Evolutionary conservation across 2,797 vertebrate genomes (phyloP), one percentile per base, ranked within the genome.

Genomic region (Anas bahamensis): DNA sequence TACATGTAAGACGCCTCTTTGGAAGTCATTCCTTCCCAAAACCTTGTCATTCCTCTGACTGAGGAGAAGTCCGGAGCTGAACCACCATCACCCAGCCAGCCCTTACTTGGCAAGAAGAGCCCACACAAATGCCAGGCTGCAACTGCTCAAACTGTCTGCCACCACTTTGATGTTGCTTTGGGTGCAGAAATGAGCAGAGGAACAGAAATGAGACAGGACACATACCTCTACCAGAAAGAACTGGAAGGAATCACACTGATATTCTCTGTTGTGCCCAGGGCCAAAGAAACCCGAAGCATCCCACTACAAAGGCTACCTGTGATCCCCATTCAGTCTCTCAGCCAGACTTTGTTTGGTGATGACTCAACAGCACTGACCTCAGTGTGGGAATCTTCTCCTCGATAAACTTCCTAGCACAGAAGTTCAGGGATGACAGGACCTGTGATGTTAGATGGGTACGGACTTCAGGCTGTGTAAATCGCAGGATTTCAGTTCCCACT

Each of bases 401-500:
- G 17, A 71, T 48, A 71, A 92, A 12, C 7, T 17, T 17, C 23
- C 17, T 21, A 10, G 41, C 63, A 89, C 31, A 29, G 73, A 79
- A 11, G 12, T 1, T 24, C 48, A 66, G 60, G 55, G 37, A 63
- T 42, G 48, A 75, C 13, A 7, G 21, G 15, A 29, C 28, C 55
- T 6, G 3, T 57, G 48, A 46, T 1, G 0, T 66, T 11, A 46
- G 55, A 39, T 3, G 10, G 17, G 17, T 23, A 33, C 24, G 22
- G 29, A 17, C 21, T 85, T 59, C 60, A 63, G 26, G 19, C 33
- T 76, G 44, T 11, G 17, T 65, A 66, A 53, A 63, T 16, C 31
- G 39, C 29, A 29, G 37, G 42, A n/a, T 46, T 79, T 68, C 21
- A 53, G 53, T 33, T 75, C 59, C 48, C 71, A 44, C 22, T 79